phyloP scores from a whole-genome alignment of 1,140 invertebrate species.

The Danaus melanippus region DNA sequence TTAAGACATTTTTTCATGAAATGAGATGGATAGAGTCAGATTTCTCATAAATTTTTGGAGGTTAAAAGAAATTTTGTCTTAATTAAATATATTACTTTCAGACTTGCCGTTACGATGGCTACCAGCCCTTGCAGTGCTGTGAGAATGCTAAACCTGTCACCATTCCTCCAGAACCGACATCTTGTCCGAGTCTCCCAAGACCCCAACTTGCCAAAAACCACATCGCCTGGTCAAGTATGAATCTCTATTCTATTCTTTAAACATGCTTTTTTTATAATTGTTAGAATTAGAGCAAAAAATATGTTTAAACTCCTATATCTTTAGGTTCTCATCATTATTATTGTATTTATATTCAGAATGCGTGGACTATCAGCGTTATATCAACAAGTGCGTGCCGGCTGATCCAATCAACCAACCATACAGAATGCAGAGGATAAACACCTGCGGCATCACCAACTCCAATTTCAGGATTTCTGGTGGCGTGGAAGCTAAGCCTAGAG shows the following conservation, averaged over 20 bases:
- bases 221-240: slow-evolving; percentile 4
- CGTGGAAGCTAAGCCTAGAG: background rate
- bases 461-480: slow-evolving; percentile 5
- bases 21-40: no score
- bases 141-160: background rate
- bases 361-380: slow-evolving; percentile 13
- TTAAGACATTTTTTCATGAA: no score
- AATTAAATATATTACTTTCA: background rate
- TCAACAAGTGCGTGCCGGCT: slow-evolving; percentile 8
- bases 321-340: no score
- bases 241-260: background rate
- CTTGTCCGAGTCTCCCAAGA: slow-evolving; percentile 2
- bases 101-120: slow-evolving; percentile 3
- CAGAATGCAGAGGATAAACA: background rate
- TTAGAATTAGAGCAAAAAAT: no score
- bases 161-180: background rate
- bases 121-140: slow-evolving; percentile 1
- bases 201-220: background rate
- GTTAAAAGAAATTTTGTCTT: background rate
- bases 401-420: background rate
- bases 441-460: background rate
- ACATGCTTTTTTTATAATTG: no score
- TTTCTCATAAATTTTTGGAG: background rate
- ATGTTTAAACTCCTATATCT: no score
- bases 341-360: no score